Evolutionary conservation across 2,888 invertebrate genomes (phyloP), one percentile per base, ranked within the genome.

Genomic region (Acrobasis suavella): DNA sequence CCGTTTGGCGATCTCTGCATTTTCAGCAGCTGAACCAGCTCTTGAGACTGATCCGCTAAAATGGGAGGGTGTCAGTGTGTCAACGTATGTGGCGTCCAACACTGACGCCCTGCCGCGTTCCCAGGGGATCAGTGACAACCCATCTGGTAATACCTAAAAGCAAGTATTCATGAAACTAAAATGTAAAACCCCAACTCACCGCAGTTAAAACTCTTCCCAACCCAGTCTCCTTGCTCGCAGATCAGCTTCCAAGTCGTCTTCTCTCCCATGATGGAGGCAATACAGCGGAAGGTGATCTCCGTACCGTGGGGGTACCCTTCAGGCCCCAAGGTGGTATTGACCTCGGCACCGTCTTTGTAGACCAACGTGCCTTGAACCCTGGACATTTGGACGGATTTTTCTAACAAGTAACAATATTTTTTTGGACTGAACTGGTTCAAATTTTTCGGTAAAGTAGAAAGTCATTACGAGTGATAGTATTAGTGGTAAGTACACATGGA

Each of bases 191-290:
- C 17, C 9, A 46, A 79, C 93, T 88, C 83, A 96, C 96, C 97
- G 81, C 97, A 97, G 73, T 94, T 95, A 65, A 96, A 94, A 60
- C 96, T 95, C 74, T 96, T 94, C 22, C 97, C 97, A 65, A 96
- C 95, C 97, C 97, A 97, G 70, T 94, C 94, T 0, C 97, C 97
- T 73, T 97, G 96, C 78, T 97, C 96, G 74, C 97, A 97, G 63
- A 96, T 94, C 32, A 97, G 95, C 72, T 96, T 96, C 97, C 97
- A 97, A 0, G 96, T 96, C 37, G 95, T 96, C 76, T 95, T 95
- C 85, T 96, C 96, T 0, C 96, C 96, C 91, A 96, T 96, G 52
- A 96, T 95, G 68, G 95, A 96, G 1, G 96, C 95, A 69, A 96
- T 96, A 80, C 97, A 97, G 73, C 96, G 95, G 83, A 97, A 97